Percentiles rank a stretch among this genome's conserved stretches.
Conservation (phyloP, 2,888 invertebrate genomes). For the Eupithecia insigniata region DNA sequence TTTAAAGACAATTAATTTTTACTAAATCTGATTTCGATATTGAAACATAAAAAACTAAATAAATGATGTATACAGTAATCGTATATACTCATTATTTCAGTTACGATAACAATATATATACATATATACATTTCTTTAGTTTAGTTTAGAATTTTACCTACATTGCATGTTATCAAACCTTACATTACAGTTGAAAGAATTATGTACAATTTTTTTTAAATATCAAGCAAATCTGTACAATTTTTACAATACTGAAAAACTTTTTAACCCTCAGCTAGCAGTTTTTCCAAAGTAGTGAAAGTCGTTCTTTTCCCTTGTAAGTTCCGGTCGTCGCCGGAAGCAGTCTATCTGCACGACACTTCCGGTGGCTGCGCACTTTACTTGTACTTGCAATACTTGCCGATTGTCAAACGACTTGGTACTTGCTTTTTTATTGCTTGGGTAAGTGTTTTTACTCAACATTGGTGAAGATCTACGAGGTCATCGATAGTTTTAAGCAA, state of each 20-base stretch:
- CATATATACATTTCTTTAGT: too few relatives aligned
- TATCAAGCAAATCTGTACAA: neutral
- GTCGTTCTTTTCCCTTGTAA: neutral
- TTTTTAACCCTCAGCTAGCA: neutral
- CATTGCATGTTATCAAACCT: too few relatives aligned
- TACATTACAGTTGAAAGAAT: too few relatives aligned
- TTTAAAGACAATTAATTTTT: too few relatives aligned
- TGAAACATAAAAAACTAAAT: too few relatives aligned
- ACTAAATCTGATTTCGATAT: too few relatives aligned
- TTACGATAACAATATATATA: too few relatives aligned
- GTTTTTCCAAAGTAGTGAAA: neutral
- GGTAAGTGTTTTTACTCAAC: neutral
- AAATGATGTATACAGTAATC: too few relatives aligned
- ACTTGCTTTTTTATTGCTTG: neutral
- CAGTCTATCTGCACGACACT: conserved; percentile 8
- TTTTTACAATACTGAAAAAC: neutral
- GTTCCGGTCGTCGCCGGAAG: conserved; percentile 5
- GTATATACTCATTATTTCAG: too few relatives aligned
- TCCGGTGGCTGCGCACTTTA: conserved; percentile 1
- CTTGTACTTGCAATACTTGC: neutral
- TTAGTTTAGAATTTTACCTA: too few relatives aligned
- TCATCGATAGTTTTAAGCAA: neutral
- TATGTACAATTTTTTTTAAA: neutral
- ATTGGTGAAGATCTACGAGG: neutral
- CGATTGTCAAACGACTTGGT: neutral